Evolutionary conservation across 2,113 vertebrate species (phyloP), one percentile per base, ranked within the genome.

Genomic region (Corythoichthys intestinalis): DNA sequence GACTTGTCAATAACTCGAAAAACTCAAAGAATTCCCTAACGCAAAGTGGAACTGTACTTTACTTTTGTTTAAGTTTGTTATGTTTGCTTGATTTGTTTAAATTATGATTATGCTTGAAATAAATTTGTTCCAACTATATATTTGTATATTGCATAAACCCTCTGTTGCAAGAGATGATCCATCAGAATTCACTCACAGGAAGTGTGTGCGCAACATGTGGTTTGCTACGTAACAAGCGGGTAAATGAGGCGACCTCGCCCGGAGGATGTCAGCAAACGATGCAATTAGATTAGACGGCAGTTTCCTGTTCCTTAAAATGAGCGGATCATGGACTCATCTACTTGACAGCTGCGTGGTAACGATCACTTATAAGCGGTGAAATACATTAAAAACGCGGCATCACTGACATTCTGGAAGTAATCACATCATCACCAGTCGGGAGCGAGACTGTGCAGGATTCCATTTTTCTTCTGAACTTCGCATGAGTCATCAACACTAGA

Each of bases 401-500:
- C n/a, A 28, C 7, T 54, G 17, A 20, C 2, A 8, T 62, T 62
- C 41, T 47, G 41, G 60, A 47, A 20, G n/a, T 5, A 6, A 46
- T 47, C 47, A 4, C 4, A 28, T 53, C 28, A n/a, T 63, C 64
- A 48, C 34, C 2, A 46, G 65, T 63, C 20, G 11, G 5, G 20
- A 47, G 4, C 1, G 20, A 14, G 61, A 8, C 3, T 6, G 5
- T 1, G 10, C 60, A 7, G 60, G 9, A 2, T 41, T 61, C 37
- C 11, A 58, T 57, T 46, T 65, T 48, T 75, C 67, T 47, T 71
- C 38, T 64, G 28, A 50, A 38, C 69, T 74, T 54, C 47, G 47
- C 44, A 44, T 79, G 80, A 84, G 68, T 85, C 70, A 83, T 71
- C 6, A 57, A 37, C 54, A 78, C 73, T 75, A 83, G n/a, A 72